Percentiles rank a stretch among this genome's conserved stretches.
phyloP scores from a whole-genome alignment of 2,888 invertebrate species.

The Sesia bembeciformis region DNA sequence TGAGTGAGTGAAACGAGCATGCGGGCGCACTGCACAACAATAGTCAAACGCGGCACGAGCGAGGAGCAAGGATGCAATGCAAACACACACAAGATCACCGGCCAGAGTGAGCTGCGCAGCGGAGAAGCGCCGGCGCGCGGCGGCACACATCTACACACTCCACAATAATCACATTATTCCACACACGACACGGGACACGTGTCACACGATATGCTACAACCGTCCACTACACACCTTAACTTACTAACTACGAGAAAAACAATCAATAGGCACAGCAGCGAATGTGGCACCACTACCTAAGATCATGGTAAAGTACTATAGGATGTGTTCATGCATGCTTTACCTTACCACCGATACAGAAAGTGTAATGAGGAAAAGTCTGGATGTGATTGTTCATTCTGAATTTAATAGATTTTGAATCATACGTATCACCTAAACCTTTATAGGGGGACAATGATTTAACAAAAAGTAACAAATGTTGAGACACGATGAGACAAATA shows the following conservation, averaged over 20 bases:
- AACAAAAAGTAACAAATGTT: too few species aligned
- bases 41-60: constrained; percentile 43
- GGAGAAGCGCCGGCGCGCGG: constrained; percentile 11
- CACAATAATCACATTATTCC: constrained; percentile 29
- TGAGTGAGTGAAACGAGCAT: constrained; percentile 28
- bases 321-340: constrained; percentile 1
- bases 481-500: constrained; percentile 8
- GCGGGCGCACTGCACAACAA: constrained; percentile 34
- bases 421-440: too few species aligned
- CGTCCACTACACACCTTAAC: constrained; percentile 3
- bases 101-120: constrained; percentile 57
- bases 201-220: constrained; percentile 10
- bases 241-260: too few species aligned
- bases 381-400: too few species aligned
- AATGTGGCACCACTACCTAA: not conserved
- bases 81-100: constrained; percentile 69
- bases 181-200: constrained; percentile 16
- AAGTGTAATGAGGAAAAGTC: not conserved
- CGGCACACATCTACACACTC: constrained; percentile 48
- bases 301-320: constrained; percentile 1
- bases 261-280: not conserved
- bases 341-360: not conserved
- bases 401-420: too few species aligned
- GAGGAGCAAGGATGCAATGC: constrained; percentile 49
- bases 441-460: too few species aligned